A percentile compares a stretch with the other conserved stretches of the same genome.
Conservation (phyloP, 2,113 vertebrate genomes). For the Cyanoramphus novaezelandiae region DNA sequence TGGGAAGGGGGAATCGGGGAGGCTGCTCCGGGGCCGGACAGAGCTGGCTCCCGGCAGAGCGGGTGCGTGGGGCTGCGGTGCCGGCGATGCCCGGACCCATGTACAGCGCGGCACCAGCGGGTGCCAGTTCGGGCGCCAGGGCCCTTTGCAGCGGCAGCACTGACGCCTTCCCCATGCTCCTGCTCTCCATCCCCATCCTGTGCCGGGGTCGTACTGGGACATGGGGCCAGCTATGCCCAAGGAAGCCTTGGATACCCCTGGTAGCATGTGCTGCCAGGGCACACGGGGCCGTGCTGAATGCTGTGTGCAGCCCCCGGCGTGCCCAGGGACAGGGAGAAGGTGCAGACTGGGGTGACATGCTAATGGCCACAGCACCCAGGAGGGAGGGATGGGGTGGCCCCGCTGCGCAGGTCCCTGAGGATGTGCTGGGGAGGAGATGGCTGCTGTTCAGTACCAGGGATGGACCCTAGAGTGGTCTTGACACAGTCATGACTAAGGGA, state of each 20-base stretch:
- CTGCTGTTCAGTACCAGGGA: too few species aligned
- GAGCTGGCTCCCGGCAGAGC: fast-evolving
- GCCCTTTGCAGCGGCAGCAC: neutral
- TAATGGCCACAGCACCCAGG: neutral
- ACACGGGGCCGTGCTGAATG: fast-evolving
- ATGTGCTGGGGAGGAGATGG: neutral
- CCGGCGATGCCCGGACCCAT: too few species aligned
- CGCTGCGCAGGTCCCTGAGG: neutral
- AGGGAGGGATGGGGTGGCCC: neutral
- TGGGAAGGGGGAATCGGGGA: neutral
- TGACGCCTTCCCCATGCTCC: fast-evolving
- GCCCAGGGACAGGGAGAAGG: neutral
- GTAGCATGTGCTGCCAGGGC: neutral
- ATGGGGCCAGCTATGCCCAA: fast-evolving
- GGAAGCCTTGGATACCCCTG: too few species aligned
- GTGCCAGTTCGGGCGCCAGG: fast-evolving
- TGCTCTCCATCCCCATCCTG: fast-evolving
- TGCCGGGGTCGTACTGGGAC: neutral
- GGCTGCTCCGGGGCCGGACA: fast-evolving
- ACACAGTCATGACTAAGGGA: neutral
- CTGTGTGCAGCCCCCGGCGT: neutral
- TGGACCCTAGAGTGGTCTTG: neutral
- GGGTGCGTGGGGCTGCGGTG: neutral
- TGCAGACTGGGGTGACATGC: neutral
- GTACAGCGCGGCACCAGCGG: fast-evolving